A percentile compares a stretch with the other conserved stretches of the same genome.
These are phyloP conservation scores for Centropus bengalensis DNA, from an alignment of 2,113 vertebrate species.

Conservation along the genomic window DNA sequence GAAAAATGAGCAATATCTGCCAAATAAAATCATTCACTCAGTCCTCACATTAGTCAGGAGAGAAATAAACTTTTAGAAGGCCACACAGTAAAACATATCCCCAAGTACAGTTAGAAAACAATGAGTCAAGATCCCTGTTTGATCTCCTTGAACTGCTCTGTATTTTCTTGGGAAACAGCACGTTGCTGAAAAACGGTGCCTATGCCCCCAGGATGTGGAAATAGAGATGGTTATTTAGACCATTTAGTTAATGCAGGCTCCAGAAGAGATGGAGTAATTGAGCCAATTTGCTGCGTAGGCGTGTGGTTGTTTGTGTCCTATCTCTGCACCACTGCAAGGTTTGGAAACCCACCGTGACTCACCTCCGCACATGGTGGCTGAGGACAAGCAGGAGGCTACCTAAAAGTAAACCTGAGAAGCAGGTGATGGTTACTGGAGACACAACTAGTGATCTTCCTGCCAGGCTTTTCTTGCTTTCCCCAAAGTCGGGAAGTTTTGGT, in stretches of 20 bases:
- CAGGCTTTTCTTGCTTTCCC: not conserved
- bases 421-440: not conserved
- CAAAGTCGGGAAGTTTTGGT: not conserved
- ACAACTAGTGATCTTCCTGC: not conserved
- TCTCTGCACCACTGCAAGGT: rapidly evolving
- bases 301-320: not conserved
- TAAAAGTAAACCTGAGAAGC: not conserved
- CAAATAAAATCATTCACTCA: conserved; percentile 21
- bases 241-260: not conserved
- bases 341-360: not conserved
- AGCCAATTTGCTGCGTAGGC: not conserved
- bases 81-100: not conserved
- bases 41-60: conserved; percentile 29
- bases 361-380: not conserved
- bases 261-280: not conserved
- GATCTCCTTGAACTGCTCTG: not conserved
- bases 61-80: conserved; percentile 16
- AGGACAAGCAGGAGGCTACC: not conserved
- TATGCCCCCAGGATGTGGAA: not conserved
- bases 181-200: not conserved
- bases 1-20: conserved; percentile 56
- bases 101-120: not conserved
- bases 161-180: not conserved
- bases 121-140: not conserved
- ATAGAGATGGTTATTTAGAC: rapidly evolving